These are phyloP conservation scores for Ylistrum balloti DNA, from an alignment of 1,140 invertebrate genomes.

Conservation along the genomic window DNA sequence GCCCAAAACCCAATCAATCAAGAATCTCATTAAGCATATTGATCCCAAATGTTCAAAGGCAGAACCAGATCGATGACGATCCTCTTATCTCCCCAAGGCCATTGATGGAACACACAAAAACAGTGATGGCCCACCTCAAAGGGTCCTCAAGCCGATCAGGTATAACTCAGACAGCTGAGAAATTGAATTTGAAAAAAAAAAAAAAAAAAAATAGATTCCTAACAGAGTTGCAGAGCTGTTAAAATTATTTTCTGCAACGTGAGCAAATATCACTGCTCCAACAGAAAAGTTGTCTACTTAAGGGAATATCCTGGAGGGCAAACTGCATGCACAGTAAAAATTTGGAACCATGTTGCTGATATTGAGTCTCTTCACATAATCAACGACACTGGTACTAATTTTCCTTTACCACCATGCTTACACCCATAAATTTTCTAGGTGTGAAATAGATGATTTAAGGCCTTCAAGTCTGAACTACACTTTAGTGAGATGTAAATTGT, in stretches of 20 bases:
- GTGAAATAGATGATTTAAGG: too few species aligned
- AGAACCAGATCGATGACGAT: neutral
- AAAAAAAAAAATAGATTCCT: too few species aligned
- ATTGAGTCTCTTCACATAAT: too few species aligned
- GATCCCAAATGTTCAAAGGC: constrained; percentile 32
- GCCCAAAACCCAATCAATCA: neutral
- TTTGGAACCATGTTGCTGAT: too few species aligned
- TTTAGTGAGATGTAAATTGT: too few species aligned
- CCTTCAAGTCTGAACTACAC: too few species aligned
- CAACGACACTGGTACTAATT: too few species aligned
- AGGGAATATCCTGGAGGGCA: neutral
- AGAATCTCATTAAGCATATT: constrained; percentile 17
- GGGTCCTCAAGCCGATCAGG: constrained; percentile 12
- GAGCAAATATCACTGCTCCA: neutral
- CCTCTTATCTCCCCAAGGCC: constrained; percentile 18
- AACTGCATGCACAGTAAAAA: too few species aligned
- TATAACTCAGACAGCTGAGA: neutral
- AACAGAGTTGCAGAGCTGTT: neutral
- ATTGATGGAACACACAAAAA: constrained; percentile 12
- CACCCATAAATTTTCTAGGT: too few species aligned
- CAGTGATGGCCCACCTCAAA: neutral
- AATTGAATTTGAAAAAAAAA: neutral
- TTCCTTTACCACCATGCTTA: too few species aligned
- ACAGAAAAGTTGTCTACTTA: neutral
- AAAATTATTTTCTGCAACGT: neutral